Conservation (phyloP, 2,797 vertebrate genomes). For the Cossypha heuglini region DNA sequence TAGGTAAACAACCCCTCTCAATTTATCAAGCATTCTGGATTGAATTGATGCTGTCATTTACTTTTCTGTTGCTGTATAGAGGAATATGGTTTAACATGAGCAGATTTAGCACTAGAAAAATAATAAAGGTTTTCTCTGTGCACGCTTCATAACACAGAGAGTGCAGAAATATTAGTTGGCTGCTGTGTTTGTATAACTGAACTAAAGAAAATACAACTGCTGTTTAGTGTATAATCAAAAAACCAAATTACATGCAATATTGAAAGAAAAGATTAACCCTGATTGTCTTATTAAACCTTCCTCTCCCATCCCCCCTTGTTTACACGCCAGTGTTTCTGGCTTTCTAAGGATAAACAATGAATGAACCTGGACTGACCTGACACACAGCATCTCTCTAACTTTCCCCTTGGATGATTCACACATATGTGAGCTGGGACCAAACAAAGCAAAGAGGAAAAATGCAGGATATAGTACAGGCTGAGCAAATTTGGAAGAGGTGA, state of each 20-base stretch:
- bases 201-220: constrained; percentile 23
- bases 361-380: constrained; percentile 53
- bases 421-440: constrained; percentile 8
- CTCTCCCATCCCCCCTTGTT: constrained; percentile 7
- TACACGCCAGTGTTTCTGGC: constrained; percentile 16
- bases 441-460: background rate
- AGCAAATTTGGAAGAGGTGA: background rate
- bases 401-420: constrained; percentile 15
- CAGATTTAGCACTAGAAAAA: constrained; percentile 6
- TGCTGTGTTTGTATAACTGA: background rate
- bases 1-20: constrained; percentile 44
- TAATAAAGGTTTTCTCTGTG: constrained; percentile 4
- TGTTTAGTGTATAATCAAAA: background rate
- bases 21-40: constrained; percentile 29
- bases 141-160: background rate
- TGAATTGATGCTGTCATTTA: constrained; percentile 43
- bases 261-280: constrained; percentile 9
- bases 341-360: constrained; percentile 29
- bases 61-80: constrained; percentile 16
- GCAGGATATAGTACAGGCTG: background rate
- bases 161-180: background rate
- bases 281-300: background rate
- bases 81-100: background rate
- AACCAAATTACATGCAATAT: background rate
- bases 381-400: constrained; percentile 30